A percentile compares a stretch with the other conserved stretches of the same genome.
These are phyloP conservation scores for Erinaceus europaeus DNA, from an alignment of 2,113 vertebrate species.

Conservation along the genomic window DNA sequence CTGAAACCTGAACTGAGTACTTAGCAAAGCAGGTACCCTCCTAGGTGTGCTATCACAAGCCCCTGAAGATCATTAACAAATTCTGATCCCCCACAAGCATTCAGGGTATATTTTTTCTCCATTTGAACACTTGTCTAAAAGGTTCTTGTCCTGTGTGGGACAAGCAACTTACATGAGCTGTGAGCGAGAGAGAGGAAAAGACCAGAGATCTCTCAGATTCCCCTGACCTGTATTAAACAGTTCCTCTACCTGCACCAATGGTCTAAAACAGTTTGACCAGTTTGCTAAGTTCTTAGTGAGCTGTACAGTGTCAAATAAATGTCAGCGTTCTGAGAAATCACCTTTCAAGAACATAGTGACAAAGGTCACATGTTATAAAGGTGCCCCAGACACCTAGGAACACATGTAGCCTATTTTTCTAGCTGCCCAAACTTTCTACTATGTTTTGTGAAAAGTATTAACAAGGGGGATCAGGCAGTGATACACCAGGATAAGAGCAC, in stretches of 20 bases:
- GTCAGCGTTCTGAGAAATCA: background rate
- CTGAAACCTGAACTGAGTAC: too few relatives aligned
- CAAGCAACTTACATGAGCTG: background rate
- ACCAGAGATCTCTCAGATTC: background rate
- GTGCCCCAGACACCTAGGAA: background rate
- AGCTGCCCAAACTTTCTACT: background rate
- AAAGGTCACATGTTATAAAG: fast-evolving
- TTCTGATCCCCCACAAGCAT: background rate
- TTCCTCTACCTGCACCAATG: background rate
- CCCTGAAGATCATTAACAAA: too few relatives aligned
- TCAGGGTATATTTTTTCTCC: background rate
- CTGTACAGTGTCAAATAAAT: background rate
- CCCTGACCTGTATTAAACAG: background rate
- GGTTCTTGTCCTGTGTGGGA: background rate
- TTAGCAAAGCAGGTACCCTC: too few relatives aligned
- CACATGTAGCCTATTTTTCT: background rate
- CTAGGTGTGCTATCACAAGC: too few relatives aligned
- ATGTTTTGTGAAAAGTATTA: background rate
- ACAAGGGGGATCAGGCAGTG: too few relatives aligned
- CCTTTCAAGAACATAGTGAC: background rate
- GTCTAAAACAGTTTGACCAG: background rate
- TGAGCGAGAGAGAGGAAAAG: background rate
- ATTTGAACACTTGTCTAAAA: background rate
- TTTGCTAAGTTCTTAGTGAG: background rate
- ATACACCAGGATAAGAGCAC: too few relatives aligned